Conservation (phyloP, 2,888 invertebrate genomes). For the Cinara cedri region DNA sequence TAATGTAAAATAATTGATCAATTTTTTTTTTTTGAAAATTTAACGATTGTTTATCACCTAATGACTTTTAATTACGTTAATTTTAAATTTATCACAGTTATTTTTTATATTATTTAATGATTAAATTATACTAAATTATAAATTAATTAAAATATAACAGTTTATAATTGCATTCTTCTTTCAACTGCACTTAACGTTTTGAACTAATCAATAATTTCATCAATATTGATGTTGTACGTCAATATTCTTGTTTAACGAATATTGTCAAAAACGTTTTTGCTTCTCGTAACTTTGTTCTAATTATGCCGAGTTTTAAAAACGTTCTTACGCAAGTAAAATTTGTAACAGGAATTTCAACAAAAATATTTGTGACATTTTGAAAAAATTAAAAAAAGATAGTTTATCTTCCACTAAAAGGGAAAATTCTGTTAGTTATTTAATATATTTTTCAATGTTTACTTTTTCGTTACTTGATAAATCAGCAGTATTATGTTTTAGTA, state of each 20-base stretch:
- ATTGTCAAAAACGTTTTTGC: conserved; percentile 12
- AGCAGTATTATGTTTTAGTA: background rate
- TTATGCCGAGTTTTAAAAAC: background rate
- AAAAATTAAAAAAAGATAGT: background rate
- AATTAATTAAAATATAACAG: background rate
- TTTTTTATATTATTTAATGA: background rate
- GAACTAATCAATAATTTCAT: background rate
- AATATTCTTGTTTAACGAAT: background rate
- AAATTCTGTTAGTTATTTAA: background rate
- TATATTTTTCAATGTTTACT: background rate
- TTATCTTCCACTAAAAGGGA: background rate
- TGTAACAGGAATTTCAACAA: background rate
- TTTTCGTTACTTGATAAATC: background rate
- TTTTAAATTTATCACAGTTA: no score
- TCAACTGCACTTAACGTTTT: background rate
- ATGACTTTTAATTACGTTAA: no score
- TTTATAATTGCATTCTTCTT: conserved; percentile 2
- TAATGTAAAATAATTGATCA: background rate
- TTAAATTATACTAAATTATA: background rate
- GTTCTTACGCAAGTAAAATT: background rate
- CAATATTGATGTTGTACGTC: background rate
- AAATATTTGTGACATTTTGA: background rate
- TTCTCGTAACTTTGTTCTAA: background rate
- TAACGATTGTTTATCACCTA: no score
- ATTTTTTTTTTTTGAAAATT: background rate